Percentiles rank a stretch among this genome's conserved stretches.
phyloP scores from a whole-genome alignment of 2,888 invertebrate species.

The Cantharis flavilabris region DNA sequence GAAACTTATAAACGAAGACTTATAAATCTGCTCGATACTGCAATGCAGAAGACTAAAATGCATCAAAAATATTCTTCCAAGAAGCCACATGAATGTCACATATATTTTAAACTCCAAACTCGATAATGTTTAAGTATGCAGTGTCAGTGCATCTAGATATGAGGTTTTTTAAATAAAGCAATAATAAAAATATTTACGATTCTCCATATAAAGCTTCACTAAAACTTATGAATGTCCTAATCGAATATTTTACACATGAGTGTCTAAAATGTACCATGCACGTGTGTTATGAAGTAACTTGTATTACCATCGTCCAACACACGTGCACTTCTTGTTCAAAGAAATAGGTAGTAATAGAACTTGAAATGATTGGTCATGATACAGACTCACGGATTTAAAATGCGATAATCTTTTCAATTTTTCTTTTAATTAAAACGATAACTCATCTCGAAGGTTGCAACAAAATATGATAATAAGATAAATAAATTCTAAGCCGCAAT shows the following conservation, averaged over 20 bases:
- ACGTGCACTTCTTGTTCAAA: background rate
- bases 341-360: conserved; percentile 1
- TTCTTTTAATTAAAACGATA: background rate
- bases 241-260: conserved; percentile 19
- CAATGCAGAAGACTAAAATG: background rate
- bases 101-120: conserved; percentile 11
- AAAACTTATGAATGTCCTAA: conserved; percentile 15
- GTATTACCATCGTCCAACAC: background rate
- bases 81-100: conserved; percentile 4
- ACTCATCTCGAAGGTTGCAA: background rate
- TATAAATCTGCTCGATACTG: background rate
- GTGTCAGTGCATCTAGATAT: conserved; percentile 13
- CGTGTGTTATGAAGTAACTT: conserved; percentile 11
- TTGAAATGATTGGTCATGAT: background rate
- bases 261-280: conserved; percentile 12
- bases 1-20: background rate
- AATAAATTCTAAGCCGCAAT: background rate
- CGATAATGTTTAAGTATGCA: conserved; percentile 13
- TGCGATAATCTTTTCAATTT: background rate
- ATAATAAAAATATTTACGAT: conserved; percentile 21
- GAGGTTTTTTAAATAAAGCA: conserved; percentile 12
- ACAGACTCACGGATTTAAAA: background rate
- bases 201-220: conserved; percentile 15
- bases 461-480: background rate
- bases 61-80: background rate